A percentile compares a stretch with the other conserved stretches of the same genome.
Evolutionary conservation across 2,888 invertebrate genomes (phyloP).

Genomic region (Melieria picta): DNA sequence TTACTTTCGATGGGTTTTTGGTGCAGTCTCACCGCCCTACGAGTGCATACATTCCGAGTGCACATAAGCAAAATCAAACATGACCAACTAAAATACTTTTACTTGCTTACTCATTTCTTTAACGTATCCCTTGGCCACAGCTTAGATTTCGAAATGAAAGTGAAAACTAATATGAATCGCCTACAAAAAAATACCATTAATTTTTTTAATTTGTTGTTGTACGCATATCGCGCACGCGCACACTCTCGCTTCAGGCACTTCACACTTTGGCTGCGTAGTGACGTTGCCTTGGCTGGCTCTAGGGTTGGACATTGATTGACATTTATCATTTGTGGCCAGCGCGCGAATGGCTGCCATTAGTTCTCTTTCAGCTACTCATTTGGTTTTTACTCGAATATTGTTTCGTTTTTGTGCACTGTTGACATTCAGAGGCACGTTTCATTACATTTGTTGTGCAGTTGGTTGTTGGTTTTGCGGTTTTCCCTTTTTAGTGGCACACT

Average conservation of each 20-base stretch:
- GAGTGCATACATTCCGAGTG: too few relatives aligned
- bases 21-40: not conserved
- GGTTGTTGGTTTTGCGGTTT: not conserved
- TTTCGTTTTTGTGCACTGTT: not conserved
- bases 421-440: not conserved
- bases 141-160: not conserved
- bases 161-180: constrained; percentile 1
- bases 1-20: too few relatives aligned
- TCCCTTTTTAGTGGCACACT: not conserved
- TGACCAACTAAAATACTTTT: too few relatives aligned
- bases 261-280: not conserved
- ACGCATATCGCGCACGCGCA: too few relatives aligned
- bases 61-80: too few relatives aligned
- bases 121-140: not conserved
- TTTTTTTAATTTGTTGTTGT: not conserved
- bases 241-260: not conserved
- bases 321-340: constrained; percentile 2
- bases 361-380: not conserved
- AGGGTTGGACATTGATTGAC: constrained; percentile 12
- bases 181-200: not conserved
- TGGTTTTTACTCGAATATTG: not conserved
- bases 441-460: not conserved
- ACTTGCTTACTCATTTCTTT: too few relatives aligned
- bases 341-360: not conserved
- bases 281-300: not conserved